Conservation (phyloP, 92 coral and sea anemone species). For the Ricordea florida region DNA sequence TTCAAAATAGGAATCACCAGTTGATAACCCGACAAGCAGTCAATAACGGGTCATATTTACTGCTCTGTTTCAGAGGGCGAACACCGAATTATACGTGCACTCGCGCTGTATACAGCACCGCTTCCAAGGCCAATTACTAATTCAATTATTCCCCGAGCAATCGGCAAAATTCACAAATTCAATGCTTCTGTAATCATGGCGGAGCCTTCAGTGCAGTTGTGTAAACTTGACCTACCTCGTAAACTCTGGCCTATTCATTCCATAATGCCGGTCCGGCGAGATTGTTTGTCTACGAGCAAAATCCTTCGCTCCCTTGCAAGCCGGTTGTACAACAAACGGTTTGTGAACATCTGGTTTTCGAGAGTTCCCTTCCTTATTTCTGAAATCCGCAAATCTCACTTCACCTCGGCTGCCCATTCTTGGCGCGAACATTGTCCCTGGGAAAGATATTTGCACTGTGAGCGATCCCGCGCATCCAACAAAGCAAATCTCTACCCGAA, state of each 20-base stretch:
- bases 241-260: conserved; percentile 42
- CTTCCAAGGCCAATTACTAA: conserved; percentile 8
- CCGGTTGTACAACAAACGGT: conserved; percentile 31
- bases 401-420: conserved; percentile 17
- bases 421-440: conserved; percentile 19
- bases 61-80: not conserved
- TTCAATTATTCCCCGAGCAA: conserved; percentile 30
- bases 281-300: conserved; percentile 17
- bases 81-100: not conserved
- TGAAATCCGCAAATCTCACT: conserved; percentile 8
- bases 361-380: conserved; percentile 15
- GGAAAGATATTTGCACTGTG: conserved; percentile 22
- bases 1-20: not conserved
- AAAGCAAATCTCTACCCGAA: conserved; percentile 17
- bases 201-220: not conserved
- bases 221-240: conserved; percentile 43
- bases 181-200: not conserved
- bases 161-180: not conserved
- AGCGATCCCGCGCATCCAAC: too few species aligned
- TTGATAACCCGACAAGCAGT: not conserved
- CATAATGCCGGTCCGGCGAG: conserved; percentile 10
- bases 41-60: conserved; percentile 6
- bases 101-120: not conserved
- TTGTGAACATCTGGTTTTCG: conserved; percentile 48
- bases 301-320: conserved; percentile 29